Evolutionary conservation across 2,797 vertebrate genomes (phyloP).

Genomic region (Gambusia yucatana): DNA sequence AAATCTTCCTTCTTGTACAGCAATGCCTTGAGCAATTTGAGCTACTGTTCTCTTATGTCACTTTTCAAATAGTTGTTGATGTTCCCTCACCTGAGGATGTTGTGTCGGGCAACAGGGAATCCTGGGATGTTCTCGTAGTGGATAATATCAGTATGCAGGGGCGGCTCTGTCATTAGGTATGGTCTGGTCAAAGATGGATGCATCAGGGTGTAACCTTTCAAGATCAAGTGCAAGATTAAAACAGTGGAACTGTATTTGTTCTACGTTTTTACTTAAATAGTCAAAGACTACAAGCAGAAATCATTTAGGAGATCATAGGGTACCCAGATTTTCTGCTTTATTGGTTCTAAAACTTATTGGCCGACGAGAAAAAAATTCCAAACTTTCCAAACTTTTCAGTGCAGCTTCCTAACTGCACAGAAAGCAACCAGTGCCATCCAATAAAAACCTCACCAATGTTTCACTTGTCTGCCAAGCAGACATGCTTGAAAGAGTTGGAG

Average conservation of each 20-base stretch:
- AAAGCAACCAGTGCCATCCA: not conserved
- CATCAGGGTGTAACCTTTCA: slow-evolving; percentile 96
- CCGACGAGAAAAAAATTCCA: not conserved
- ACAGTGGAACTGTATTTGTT: slow-evolving; percentile 14
- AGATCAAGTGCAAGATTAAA: slow-evolving; percentile 2
- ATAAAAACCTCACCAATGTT: not conserved
- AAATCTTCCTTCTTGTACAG: not conserved
- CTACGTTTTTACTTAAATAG: not conserved
- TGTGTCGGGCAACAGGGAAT: slow-evolving; percentile 91
- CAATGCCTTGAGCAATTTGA: not conserved
- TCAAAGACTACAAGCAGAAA: not conserved
- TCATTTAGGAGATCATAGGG: not conserved
- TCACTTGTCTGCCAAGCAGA: slow-evolving; percentile 14
- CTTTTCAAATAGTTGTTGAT: not conserved
- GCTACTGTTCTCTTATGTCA: not conserved
- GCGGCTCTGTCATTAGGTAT: slow-evolving; percentile 93
- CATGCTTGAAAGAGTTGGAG: slow-evolving; percentile 15
- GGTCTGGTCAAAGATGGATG: slow-evolving; percentile 96
- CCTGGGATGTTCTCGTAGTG: slow-evolving; percentile 98
- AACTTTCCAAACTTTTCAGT: not conserved
- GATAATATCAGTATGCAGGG: slow-evolving; percentile 96
- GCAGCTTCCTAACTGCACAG: not conserved
- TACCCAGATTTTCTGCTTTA: not conserved
- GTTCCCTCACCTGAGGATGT: slow-evolving; percentile 90
- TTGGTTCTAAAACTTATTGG: not conserved